Evolutionary conservation across 1,140 invertebrate genomes (phyloP).

Genomic region (Lucilia sericata): DNA sequence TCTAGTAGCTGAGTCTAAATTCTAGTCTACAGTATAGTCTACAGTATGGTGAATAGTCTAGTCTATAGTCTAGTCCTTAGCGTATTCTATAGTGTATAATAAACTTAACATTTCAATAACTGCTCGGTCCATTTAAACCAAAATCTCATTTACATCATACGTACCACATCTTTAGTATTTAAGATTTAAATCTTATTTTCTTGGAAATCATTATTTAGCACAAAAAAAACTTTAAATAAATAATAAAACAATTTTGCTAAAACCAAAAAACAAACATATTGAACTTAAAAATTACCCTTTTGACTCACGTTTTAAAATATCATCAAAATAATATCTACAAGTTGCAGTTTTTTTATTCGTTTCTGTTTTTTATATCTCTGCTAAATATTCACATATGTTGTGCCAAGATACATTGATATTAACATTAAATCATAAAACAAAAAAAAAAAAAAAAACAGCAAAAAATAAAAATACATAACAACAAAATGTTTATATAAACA

Average conservation of each 20-base stretch:
- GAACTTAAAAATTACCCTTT: slow-evolving; percentile 4
- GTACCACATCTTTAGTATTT: neutral
- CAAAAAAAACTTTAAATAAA: neutral
- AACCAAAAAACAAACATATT: slow-evolving; percentile 7
- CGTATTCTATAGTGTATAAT: too few species aligned
- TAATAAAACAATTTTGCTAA: neutral
- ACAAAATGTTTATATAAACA: slow-evolving; percentile 6
- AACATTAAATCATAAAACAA: neutral
- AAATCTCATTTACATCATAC: neutral
- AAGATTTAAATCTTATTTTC: neutral
- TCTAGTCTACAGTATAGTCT: too few species aligned
- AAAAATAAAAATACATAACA: neutral
- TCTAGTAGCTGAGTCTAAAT: too few species aligned
- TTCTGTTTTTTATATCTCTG: neutral
- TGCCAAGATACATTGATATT: neutral
- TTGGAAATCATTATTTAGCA: neutral
- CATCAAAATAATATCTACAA: slow-evolving; percentile 18
- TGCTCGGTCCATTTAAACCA: too few species aligned
- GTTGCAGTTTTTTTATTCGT: neutral
- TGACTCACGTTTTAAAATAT: slow-evolving; percentile 26
- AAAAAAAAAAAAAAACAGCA: neutral
- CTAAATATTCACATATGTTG: slow-evolving; percentile 20
- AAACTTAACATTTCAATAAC: too few species aligned
- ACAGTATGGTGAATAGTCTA: too few species aligned
- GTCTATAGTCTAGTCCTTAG: too few species aligned